These are phyloP conservation scores for Notothenia rossii DNA, from an alignment of 2,113 vertebrate genomes.

Conservation along the genomic window DNA sequence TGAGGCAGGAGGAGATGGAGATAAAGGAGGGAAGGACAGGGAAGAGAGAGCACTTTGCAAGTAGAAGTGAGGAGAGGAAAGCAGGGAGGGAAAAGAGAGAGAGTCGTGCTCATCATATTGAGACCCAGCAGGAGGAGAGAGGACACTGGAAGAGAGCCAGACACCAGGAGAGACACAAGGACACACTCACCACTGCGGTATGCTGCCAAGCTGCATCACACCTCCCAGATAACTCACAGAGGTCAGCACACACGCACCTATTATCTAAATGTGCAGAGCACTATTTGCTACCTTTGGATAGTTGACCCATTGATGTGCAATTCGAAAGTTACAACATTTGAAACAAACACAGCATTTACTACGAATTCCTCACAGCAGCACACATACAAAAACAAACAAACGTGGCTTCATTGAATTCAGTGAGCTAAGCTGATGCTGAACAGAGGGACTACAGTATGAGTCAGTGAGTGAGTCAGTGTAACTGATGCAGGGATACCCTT, in stretches of 20 bases:
- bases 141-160: constrained; percentile 75
- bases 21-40: constrained; percentile 2
- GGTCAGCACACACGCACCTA: constrained; percentile 2
- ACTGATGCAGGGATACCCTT: constrained; percentile 65
- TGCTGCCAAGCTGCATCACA: constrained; percentile 53
- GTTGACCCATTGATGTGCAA: not conserved
- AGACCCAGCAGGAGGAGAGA: constrained; percentile 58
- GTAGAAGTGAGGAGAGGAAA: constrained; percentile 19
- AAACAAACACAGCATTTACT: not conserved
- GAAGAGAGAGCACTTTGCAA: constrained; percentile 20
- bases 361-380: not conserved
- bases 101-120: constrained; percentile 51
- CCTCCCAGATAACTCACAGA: constrained; percentile 34
- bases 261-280: not conserved
- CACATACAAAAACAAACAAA: not conserved
- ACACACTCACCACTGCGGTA: constrained; percentile 64
- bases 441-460: constrained; percentile 61
- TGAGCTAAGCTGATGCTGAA: constrained; percentile 34
- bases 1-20: constrained; percentile 14
- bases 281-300: constrained; percentile 12
- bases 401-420: constrained; percentile 21
- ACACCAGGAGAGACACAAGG: constrained; percentile 74
- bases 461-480: constrained; percentile 61
- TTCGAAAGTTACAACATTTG: not conserved
- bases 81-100: constrained; percentile 13